A percentile compares a stretch with the other conserved stretches of the same genome.
Conservation (phyloP, 2,113 vertebrate genomes). For the Vidua macroura region DNA sequence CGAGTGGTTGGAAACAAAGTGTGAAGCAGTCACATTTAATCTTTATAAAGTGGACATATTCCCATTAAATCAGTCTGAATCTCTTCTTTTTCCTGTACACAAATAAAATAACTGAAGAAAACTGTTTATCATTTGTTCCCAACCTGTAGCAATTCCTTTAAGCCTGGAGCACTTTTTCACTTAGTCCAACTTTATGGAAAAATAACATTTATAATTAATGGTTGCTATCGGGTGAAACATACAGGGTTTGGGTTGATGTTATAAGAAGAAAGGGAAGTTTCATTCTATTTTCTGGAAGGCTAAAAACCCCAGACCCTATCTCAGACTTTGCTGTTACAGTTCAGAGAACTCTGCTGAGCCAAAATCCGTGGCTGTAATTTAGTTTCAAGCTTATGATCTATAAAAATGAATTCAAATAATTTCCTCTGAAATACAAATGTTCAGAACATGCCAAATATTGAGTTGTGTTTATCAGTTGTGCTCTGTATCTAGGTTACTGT, state of each 20-base stretch:
- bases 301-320: neutral
- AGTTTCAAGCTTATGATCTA: constrained; percentile 14
- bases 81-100: neutral
- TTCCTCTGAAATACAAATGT: constrained; percentile 29
- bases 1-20: neutral
- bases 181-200: neutral
- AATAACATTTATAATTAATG: neutral
- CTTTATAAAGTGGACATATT: neutral
- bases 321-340: neutral
- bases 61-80: neutral
- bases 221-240: neutral
- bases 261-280: neutral
- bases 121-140: neutral
- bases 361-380: neutral
- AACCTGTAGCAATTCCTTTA: neutral
- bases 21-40: neutral
- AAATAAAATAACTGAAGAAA: neutral
- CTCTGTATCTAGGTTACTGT: constrained; percentile 31
- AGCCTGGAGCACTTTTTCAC: neutral
- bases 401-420: constrained; percentile 18
- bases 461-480: constrained; percentile 22
- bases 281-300: neutral
- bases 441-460: constrained; percentile 35
- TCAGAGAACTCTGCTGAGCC: neutral
- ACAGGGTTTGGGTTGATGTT: neutral